Conservation (phyloP, 2,113 vertebrate species). For the Muscicapa adusta region DNA sequence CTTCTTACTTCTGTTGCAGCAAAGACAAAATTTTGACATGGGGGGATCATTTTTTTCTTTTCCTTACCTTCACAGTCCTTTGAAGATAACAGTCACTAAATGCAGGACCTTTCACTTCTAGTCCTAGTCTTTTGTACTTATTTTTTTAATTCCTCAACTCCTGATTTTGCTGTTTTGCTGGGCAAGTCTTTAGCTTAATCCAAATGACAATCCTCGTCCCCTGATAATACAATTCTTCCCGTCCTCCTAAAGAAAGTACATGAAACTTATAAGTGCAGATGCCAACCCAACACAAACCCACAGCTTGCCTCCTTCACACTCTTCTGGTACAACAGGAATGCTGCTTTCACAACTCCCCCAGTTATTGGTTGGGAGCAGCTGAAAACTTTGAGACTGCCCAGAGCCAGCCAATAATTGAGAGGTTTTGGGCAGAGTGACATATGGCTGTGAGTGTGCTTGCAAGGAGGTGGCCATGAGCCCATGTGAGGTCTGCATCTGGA, state of each 20-base stretch:
- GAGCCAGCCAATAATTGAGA: slow-evolving; percentile 30
- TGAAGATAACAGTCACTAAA: slow-evolving; percentile 33
- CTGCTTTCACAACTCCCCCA: slow-evolving; percentile 25
- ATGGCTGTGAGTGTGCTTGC: background rate
- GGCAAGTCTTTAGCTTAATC: slow-evolving; percentile 43
- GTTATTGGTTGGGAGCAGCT: slow-evolving; percentile 29
- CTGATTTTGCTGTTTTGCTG: slow-evolving; percentile 52
- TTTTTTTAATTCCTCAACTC: slow-evolving; percentile 31
- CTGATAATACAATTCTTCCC: slow-evolving; percentile 29
- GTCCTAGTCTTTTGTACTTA: slow-evolving; percentile 23
- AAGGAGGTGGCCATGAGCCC: slow-evolving; percentile 32
- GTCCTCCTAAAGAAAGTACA: slow-evolving; percentile 44
- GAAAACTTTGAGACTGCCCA: slow-evolving; percentile 18
- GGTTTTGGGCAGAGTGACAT: slow-evolving; percentile 24
- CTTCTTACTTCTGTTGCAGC: background rate
- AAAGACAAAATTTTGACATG: slow-evolving; percentile 13
- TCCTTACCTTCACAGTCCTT: slow-evolving; percentile 31
- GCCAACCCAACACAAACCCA: slow-evolving; percentile 23
- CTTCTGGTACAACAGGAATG: background rate
- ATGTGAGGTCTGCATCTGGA: slow-evolving; percentile 49
- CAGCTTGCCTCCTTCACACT: slow-evolving; percentile 37
- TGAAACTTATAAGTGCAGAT: slow-evolving; percentile 25
- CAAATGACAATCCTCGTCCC: slow-evolving; percentile 43
- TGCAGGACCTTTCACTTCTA: slow-evolving; percentile 25
- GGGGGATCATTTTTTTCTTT: background rate